phyloP scores from a whole-genome alignment of 2,888 invertebrate species.

The Chaitophorus viminalis region DNA sequence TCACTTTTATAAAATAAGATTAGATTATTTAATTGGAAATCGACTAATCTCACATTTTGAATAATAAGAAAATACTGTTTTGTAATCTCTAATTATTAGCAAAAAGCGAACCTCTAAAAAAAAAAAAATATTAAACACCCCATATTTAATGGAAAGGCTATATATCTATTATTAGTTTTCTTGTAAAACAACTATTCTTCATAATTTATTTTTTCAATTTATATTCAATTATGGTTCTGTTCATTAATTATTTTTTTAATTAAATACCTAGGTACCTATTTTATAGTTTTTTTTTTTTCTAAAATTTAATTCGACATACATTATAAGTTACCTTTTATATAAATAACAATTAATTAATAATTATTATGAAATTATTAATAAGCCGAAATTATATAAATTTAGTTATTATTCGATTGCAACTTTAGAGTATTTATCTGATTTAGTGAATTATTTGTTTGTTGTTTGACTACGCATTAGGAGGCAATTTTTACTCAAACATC shows the following conservation, averaged over 20 bases:
- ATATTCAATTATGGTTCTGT: constrained; percentile 11
- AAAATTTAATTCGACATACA: constrained; percentile 9
- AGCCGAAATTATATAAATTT: constrained; percentile 5
- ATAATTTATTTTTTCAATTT: neutral
- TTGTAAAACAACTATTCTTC: constrained; percentile 14
- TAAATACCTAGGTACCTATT: no score
- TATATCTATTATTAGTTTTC: neutral
- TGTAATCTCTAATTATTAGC: constrained; percentile 11
- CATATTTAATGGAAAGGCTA: constrained; percentile 30
- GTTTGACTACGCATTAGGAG: constrained; percentile 33
- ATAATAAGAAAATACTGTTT: constrained; percentile 9
- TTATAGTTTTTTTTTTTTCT: constrained; percentile 21
- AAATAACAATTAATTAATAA: neutral
- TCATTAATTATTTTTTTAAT: constrained; percentile 36
- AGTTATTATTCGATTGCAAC: constrained; percentile 7
- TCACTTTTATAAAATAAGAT: constrained; percentile 41
- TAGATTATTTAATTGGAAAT: constrained; percentile 16
- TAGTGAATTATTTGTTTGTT: constrained; percentile 54
- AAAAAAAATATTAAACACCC: neutral
- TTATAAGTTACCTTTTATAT: constrained; percentile 47
- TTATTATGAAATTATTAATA: constrained; percentile 16
- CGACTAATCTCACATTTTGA: constrained; percentile 40
- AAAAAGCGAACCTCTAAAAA: neutral
- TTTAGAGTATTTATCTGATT: constrained; percentile 6
- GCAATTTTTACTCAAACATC: constrained; percentile 1